A percentile compares a stretch with the other conserved stretches of the same genome.
Evolutionary conservation across 2,797 vertebrate species (phyloP).

Genomic region (Argya squamiceps): DNA sequence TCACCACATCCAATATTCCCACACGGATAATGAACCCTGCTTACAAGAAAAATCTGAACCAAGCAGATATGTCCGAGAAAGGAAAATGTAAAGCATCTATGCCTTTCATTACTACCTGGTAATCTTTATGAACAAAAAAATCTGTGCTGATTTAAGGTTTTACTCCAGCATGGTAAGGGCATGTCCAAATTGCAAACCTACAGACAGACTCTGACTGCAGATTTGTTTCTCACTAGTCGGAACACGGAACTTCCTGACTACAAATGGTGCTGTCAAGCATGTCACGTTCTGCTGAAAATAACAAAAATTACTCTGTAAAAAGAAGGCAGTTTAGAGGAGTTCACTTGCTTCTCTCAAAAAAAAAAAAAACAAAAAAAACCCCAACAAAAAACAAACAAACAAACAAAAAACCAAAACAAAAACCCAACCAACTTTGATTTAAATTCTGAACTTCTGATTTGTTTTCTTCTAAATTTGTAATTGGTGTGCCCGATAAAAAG

Average conservation of each 20-base stretch:
- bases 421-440: background rate
- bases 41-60: background rate
- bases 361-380: background rate
- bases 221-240: background rate
- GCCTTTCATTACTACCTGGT: background rate
- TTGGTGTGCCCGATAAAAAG: background rate
- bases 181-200: background rate
- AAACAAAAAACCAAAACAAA: background rate
- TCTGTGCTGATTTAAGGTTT: background rate
- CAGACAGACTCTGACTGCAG: background rate
- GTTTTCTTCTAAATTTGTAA: background rate
- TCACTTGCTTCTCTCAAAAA: background rate
- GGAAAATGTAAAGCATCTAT: background rate
- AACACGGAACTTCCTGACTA: background rate
- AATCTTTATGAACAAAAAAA: background rate
- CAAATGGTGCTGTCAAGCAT: background rate
- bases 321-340: background rate
- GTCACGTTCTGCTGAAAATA: slow-evolving; percentile 16
- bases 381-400: background rate
- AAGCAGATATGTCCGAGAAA: background rate
- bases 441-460: background rate
- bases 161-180: background rate
- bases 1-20: background rate
- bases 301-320: background rate
- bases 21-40: background rate